Evolutionary conservation across 2,797 vertebrate species (phyloP), one percentile per base, ranked within the genome.

Genomic region (Darevskia mixta): DNA sequence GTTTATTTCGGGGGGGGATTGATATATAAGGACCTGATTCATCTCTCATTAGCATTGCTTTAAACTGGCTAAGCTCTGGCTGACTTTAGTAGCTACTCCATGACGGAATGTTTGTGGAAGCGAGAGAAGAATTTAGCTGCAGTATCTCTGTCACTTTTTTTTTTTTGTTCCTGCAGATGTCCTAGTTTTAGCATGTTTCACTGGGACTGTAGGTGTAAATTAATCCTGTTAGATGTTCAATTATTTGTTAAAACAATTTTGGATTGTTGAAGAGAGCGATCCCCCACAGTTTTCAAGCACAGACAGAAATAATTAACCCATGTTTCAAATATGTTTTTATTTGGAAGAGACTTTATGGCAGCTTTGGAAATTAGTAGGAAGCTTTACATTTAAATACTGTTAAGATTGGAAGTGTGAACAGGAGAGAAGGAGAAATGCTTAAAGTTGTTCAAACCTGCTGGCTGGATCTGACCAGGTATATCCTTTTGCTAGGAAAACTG

Each of bases 151-250:
- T 35, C 49, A 15, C 49, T 66, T 79, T 85, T 92, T 88, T 72
- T 38, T 41, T 41, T 89, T 90, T 86, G 77, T 32, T 87, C 81
- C 8, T 85, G 20, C 1, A 55, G 61, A 86, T 91, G 80, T 93
- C 77, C 66, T 32, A 55, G 25, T 93, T 96, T 92, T 81, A 29
- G 49, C 85, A 83, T 41, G 38, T 93, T 94, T 94, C 92, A 83
- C 75, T 90, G 88, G 79, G 86, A 92, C 32, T 87, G 79, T 91
- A 93, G 87, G 90, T 94, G 86, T 92, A 94, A 94, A 95, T 94
- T 88, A 93, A 89, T 94, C 86, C 80, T 91, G 86, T 94, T 93
- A 86, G 38, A 80, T 93, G 89, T 89, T 92, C 90, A 92, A 4
- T 94, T 95, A 92, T 91, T 69, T 92, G 87, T 91, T 89, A 91